Base-by-base conservation (phyloP, 1,140 invertebrate genomes). In the Megalopta genalis region DNA sequence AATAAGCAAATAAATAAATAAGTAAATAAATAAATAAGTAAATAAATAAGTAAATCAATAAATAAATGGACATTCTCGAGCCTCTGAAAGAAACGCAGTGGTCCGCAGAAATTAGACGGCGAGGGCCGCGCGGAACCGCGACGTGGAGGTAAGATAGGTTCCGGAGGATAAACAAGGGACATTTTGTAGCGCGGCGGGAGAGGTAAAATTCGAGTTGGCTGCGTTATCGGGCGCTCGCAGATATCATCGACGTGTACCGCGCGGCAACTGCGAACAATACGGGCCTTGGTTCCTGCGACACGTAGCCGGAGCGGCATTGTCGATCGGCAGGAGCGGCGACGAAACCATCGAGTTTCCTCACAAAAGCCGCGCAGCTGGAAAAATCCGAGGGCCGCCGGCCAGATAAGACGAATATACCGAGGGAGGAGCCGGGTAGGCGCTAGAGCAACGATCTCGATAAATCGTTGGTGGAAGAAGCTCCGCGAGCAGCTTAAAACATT, bases 401-500 rank as follows among this genome's bases (percentile, higher is more conserved):
- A 70, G 46, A 67, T 54, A 75, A 84, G 37, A 52, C 52, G 27
- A 63, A 77, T 64, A 81, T 37, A 76, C 71, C 21, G 39, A n/a
- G n/a, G n/a, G n/a, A n/a, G 37, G 39, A 25, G 59, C 46, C 8
- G 10, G 42, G 39, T 63, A 57, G 18, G 23, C 21, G 42, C 63
- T 65, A 77, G 42, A 62, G 59, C 32, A 14, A 49, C 59, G 57
- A 81, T 83, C 71, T 76, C 77, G 64, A 83, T 85, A 81, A 81
- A 85, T 85, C 71, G 66, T 39, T 46, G 37, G 37, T 71, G 68
- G 32, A 68, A 79, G 63, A 57, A 69, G 57, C 39, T 39, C 18
- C n/a, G n/a, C n/a, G 23, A 21, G 54, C 57, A 65, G 70, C 71
- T 80, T 72, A 68, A 52, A 84, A 84, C 82, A 80, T 83, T 84